A percentile compares a stretch with the other conserved stretches of the same genome.
Evolutionary conservation across 1,140 invertebrate species (phyloP).

Genomic region (Saccostrea cuccullata): DNA sequence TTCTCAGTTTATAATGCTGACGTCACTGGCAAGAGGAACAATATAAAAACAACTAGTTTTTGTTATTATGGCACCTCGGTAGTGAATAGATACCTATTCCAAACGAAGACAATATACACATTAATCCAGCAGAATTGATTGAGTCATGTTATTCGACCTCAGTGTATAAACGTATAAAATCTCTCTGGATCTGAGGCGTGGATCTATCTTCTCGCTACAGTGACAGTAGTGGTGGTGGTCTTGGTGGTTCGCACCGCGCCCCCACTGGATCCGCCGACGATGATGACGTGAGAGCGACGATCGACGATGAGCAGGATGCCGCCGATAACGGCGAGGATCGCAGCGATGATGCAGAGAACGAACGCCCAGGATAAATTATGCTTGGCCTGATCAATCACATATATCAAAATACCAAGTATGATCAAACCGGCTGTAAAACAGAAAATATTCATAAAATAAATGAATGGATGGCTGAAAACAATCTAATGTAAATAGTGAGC

Average conservation of each 20-base stretch:
- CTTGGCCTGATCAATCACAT: neutral
- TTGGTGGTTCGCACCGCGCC: conserved; percentile 16
- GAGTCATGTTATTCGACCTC: neutral
- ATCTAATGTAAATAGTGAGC: too few relatives aligned
- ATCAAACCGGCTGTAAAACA: conserved; percentile 41
- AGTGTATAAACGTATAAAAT: neutral
- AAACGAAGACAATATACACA: neutral
- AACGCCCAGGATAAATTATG: conserved; percentile 46
- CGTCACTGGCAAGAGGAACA: too few relatives aligned
- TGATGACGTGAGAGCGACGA: conserved; percentile 36
- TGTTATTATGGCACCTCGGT: too few relatives aligned
- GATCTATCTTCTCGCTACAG: conserved; percentile 20
- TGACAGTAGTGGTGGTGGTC: conserved; percentile 45
- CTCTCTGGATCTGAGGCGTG: neutral
- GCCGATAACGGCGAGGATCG: conserved; percentile 42
- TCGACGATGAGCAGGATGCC: conserved; percentile 49
- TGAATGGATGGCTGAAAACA: too few relatives aligned
- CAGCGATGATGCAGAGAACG: conserved; percentile 51
- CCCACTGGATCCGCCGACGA: conserved; percentile 26
- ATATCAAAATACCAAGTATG: conserved; percentile 42
- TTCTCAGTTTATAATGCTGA: too few relatives aligned
- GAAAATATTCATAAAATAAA: neutral
- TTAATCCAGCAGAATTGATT: neutral
- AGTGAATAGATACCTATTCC: neutral
- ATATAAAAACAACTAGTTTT: too few relatives aligned